phyloP scores from a whole-genome alignment of 1,140 invertebrate species.

The Hyles euphorbiae region DNA sequence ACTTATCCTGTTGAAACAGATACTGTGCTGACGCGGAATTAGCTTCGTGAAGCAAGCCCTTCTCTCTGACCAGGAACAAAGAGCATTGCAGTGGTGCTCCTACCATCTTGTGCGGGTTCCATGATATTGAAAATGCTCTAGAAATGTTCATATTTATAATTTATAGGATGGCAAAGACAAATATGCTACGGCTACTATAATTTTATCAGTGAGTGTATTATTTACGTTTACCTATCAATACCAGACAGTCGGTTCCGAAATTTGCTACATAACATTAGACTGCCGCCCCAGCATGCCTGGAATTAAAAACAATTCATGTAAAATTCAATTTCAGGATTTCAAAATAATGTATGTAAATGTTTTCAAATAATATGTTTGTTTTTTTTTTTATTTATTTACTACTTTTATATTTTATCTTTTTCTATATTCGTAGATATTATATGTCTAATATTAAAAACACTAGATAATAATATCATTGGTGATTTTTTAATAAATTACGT shows the following conservation, averaged over 20 bases:
- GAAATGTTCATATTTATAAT: constrained; percentile 13
- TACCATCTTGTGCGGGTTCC: constrained; percentile 96
- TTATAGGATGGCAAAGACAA: not conserved
- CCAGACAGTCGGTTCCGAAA: constrained; percentile 79
- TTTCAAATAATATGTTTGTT: too few relatives aligned
- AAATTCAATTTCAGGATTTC: not conserved
- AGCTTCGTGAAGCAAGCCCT: constrained; percentile 81
- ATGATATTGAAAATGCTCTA: constrained; percentile 86
- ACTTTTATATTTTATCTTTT: too few relatives aligned
- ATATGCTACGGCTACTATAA: too few relatives aligned
- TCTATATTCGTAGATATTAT: too few relatives aligned
- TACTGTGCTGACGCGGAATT: constrained; percentile 90
- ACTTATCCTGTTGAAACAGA: constrained; percentile 95
- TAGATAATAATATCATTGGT: too few relatives aligned
- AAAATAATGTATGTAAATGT: too few relatives aligned
- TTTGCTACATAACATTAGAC: constrained; percentile 83
- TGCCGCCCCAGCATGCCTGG: constrained; percentile 89
- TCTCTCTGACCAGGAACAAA: constrained; percentile 81
- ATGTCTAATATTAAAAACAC: too few relatives aligned
- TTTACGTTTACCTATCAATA: constrained; percentile 79
- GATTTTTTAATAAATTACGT: too few relatives aligned
- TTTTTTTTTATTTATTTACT: too few relatives aligned
- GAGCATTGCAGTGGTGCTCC: constrained; percentile 93
- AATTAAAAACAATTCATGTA: constrained; percentile 18
- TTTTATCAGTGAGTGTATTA: not conserved